phyloP scores from a whole-genome alignment of 2,113 vertebrate species.

The Taurulus bubalis region DNA sequence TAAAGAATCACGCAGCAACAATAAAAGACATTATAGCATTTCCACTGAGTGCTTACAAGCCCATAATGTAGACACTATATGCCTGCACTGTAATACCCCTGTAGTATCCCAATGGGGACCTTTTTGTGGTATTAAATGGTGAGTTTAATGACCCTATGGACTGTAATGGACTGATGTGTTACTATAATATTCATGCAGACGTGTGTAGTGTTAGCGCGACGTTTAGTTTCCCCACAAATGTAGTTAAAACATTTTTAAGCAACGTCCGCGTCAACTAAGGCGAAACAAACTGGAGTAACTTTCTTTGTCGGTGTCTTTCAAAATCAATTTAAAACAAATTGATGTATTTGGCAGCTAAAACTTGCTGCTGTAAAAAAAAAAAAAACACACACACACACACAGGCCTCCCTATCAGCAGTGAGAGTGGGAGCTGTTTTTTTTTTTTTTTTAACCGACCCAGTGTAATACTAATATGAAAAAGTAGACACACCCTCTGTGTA shows the following conservation, averaged over 20 bases:
- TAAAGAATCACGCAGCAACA: conserved; percentile 11
- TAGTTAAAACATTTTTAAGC: neutral
- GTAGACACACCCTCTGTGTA: conserved; percentile 82
- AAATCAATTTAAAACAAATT: neutral
- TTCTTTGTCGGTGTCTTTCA: neutral
- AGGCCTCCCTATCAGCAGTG: conserved; percentile 34
- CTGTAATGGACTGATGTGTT: conserved; percentile 14
- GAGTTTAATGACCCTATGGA: conserved; percentile 57
- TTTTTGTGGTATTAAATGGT: conserved; percentile 54
- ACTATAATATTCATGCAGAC: neutral
- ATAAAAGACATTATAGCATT: conserved; percentile 36
- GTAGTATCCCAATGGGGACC: conserved; percentile 25
- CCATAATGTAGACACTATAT: conserved; percentile 33
- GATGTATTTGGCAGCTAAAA: neutral
- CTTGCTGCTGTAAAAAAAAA: conserved; percentile 24
- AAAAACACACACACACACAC: neutral
- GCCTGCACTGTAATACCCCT: conserved; percentile 28
- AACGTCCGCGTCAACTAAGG: neutral
- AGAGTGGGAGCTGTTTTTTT: conserved; percentile 46
- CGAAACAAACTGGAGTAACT: neutral
- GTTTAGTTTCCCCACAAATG: neutral
- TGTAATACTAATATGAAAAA: conserved; percentile 43
- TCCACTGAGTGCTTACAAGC: conserved; percentile 38
- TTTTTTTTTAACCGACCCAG: conserved; percentile 18
- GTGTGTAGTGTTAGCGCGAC: neutral